These are phyloP conservation scores for Orestias chungarensis DNA, from an alignment of 2,797 vertebrate genomes.

Conservation along the genomic window DNA sequence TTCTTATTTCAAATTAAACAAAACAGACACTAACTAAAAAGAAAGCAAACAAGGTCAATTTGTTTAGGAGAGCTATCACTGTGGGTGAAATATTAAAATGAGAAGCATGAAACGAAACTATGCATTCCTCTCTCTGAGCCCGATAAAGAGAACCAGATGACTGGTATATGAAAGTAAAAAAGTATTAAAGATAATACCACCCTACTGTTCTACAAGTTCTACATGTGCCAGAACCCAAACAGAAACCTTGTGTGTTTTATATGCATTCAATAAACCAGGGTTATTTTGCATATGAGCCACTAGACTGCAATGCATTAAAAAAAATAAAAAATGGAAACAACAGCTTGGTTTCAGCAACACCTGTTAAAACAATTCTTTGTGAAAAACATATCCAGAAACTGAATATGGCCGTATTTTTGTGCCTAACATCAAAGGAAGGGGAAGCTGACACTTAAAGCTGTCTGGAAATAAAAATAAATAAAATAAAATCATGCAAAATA, in stretches of 20 bases:
- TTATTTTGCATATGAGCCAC: background rate
- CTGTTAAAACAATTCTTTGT: background rate
- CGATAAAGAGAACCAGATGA: conserved; percentile 74
- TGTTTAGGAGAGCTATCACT: conserved; percentile 43
- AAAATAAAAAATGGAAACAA: background rate
- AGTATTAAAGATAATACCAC: background rate
- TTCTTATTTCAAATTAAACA: background rate
- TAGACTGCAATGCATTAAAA: too few species aligned
- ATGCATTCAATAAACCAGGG: background rate
- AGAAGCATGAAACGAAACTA: conserved; percentile 56
- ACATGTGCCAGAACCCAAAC: background rate
- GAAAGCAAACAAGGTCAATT: conserved; percentile 25
- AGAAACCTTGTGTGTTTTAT: background rate
- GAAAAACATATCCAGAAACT: background rate
- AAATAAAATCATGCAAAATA: too few species aligned
- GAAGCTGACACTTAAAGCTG: too few species aligned
- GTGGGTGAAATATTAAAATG: conserved; percentile 52
- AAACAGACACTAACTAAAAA: conserved; percentile 15
- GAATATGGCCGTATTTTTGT: too few species aligned
- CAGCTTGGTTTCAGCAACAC: background rate
- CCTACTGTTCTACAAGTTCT: background rate
- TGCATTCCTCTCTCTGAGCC: conserved; percentile 69
- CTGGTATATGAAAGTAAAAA: conserved; percentile 4
- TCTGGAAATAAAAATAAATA: too few species aligned
- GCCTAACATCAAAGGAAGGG: background rate